Base-by-base conservation (phyloP, 2,888 invertebrate genomes). In the Chrysina gloriosa region DNA sequence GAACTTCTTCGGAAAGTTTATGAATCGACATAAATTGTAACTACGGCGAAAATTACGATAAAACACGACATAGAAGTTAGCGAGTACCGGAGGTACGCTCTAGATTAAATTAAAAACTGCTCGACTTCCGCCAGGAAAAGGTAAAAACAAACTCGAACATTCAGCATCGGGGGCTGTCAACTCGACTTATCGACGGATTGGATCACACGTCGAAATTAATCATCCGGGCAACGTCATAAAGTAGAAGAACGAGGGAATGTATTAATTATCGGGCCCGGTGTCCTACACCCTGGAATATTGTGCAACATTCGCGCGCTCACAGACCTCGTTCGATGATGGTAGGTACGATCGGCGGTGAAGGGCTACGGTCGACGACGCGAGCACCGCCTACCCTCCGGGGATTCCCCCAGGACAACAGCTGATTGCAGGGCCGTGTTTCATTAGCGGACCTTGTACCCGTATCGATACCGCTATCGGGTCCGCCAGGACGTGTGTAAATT, bases 391-490 rank as follows among this genome's bases (percentile, higher is more conserved):
- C 66, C 58, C 66, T 48, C 52, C 52, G 47, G 66, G 66, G 66
- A 48, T 39, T 39, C 48, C 66, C 66, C 48, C 61, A 58, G 66
- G 66, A 67, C 66, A 67, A 58, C 66, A 61, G 58, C 58, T 61
- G 42, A 67, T 64, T 70, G 70, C 72, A 72, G 73, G 69, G 39
- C 27, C 58, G 45, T 42, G 58, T 75, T 52, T 73, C 70, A 73
- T 73, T 73, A 73, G 72, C 70, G 75, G 72, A 72, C 70, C 75
- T 74, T 76, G 76, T 78, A 75, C 75, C 74, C 70, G 73, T 74
- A 74, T 77, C 76, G 73, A 75, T 76, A 73, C 70, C 73, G 70
- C 73, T 75, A 80, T 79, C 80, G 74, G 79, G 76, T 74, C 74
- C 77, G 77, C 77, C 52, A 52, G 52, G 52, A 52, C 52, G 52